Conservation (phyloP, 2,888 invertebrate species). For the Temnothorax unifasciatus region DNA sequence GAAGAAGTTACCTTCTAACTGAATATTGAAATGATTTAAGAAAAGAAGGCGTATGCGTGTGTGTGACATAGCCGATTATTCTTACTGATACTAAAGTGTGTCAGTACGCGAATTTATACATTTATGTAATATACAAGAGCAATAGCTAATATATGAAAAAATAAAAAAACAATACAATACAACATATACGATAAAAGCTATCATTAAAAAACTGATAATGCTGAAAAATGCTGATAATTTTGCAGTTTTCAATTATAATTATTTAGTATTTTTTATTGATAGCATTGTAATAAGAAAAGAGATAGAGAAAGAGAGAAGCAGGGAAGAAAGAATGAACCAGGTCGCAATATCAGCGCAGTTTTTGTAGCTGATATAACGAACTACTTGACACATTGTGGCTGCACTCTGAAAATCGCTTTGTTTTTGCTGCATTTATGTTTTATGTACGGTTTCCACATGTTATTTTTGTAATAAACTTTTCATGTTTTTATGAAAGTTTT, state of each 20-base stretch:
- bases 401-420: slow-evolving; percentile 16
- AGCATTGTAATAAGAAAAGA: neutral
- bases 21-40: slow-evolving; percentile 82
- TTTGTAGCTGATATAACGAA: slow-evolving; percentile 26
- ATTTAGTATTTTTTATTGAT: neutral
- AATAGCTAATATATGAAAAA: neutral
- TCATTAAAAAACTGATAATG: neutral
- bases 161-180: neutral
- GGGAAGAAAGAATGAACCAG: neutral
- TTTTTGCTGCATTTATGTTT: slow-evolving; percentile 43
- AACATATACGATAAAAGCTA: neutral
- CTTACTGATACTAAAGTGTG: neutral
- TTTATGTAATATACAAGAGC: slow-evolving; percentile 4
- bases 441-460: slow-evolving; percentile 41
- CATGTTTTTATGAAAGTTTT: slow-evolving; percentile 21
- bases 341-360: neutral
- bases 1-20: slow-evolving; percentile 70
- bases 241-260: neutral
- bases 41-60: slow-evolving; percentile 64
- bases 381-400: slow-evolving; percentile 44
- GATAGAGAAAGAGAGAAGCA: neutral
- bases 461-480: slow-evolving; percentile 47
- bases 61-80: slow-evolving; percentile 56
- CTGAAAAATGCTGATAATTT: neutral
- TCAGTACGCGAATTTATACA: neutral